Base-by-base conservation (phyloP, 2,113 vertebrate species). In the Sminthopsis crassicaudata region DNA sequence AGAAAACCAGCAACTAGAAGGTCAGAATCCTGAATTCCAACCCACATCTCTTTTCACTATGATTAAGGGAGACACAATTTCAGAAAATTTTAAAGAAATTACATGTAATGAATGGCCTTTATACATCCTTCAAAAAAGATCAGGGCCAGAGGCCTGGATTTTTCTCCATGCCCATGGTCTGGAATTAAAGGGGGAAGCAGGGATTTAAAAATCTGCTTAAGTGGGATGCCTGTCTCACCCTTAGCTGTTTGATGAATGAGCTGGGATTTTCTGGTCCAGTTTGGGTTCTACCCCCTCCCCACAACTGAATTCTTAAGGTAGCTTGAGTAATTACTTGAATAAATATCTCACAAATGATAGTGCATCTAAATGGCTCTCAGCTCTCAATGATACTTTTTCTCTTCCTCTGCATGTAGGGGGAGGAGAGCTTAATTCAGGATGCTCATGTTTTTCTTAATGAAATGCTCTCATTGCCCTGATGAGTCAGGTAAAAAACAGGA, bases 321-420 rank as follows among this genome's bases (percentile, higher is more conserved):
- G 23, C 50, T 8, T 19, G 16, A 55, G 42, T 0, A 0, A 2
- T 3, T 0, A 0, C 54, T 7, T 90, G 26, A 12, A 46, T 24
- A 0, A 23, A 3, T 10, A 11, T 25, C 3, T 53, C 7, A 7
- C 12, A 8, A 25, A 89, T 50, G 48, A 5, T 22, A 22, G 0
- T 0, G 0, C 0, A 2, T 46, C 90, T 27, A 1, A 46, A 46
- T 24, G 25, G 5, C 27, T 26, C 46, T 92, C 51, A 7, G 46
- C 2, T 92, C 12, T 8, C 22, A 7, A 0, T 8, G 9, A 7
- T 8, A 10, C 2, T 10, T 30, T 50, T 92, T 60, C 84, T 53
- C 6, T 2, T 42, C 36, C 36, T 8, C 12, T 6, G 19, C 26
- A 23, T 90, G 60, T 14, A 0, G 7, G 42, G 14, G 11, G 11